Evolutionary conservation across 2,797 vertebrate species (phyloP), one percentile per base, ranked within the genome.

Genomic region (Antennarius maculatus): DNA sequence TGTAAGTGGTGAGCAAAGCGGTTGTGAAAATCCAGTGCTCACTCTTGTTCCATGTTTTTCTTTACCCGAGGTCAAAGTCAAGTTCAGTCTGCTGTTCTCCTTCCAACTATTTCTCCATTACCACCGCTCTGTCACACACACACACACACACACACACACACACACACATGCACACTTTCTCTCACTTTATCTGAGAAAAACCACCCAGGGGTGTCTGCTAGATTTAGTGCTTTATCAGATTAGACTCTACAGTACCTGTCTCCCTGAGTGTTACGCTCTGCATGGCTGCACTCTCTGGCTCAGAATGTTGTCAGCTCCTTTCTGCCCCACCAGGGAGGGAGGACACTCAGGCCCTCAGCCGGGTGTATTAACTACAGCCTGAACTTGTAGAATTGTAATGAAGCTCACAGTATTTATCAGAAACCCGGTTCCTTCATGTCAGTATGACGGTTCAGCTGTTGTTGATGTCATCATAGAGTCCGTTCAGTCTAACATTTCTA

Each of bases 161-260:
- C 23, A 23, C 54, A 31, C 56, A 50, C 42, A 43, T 37, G 29
- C 37, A 46, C 39, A 54, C 54, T 69, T 75, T 72, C 61, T 74
- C 62, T 63, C 70, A 71, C 75, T 73, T 79, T 50, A 69, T 61
- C 41, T 62, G 61, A 62, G 71, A 60, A 76, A 69, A 65, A 69
- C 48, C 46, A 63, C 73, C 84, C 71, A 83, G 69, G 74, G 81
- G 86, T 84, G 71, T 87, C 84, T 83, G 82, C 79, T 86, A 71
- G 78, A 88, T 87, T 86, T 84, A 84, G 74, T 80, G 53, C 77
- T 82, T 84, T 81, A 86, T 86, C 85, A 86, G 80, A 86, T 88
- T 84, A 86, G 84, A 82, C 73, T 84, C 66, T 70, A 81, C 77
- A 81, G 76, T 79, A 82, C 79, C 76, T 80, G 81, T 78, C 79